These are phyloP conservation scores for Platerodrilus igneus DNA, from an alignment of 2,888 invertebrate species.

Conservation along the genomic window DNA sequence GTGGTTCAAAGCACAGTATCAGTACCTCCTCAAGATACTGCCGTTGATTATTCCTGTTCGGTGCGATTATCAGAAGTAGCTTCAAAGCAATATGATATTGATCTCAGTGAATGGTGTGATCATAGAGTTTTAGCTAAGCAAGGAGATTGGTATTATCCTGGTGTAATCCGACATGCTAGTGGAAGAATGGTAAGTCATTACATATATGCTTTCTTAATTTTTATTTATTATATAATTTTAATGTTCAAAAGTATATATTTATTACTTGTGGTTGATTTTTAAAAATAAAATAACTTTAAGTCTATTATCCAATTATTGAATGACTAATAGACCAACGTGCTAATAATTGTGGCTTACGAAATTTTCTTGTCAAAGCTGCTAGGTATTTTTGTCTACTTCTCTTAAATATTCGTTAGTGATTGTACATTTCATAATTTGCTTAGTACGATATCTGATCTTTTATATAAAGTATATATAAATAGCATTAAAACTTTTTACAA, in stretches of 20 bases:
- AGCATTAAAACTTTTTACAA: no score
- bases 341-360: no score
- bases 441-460: no score
- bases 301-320: no score
- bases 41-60: constrained; percentile 44
- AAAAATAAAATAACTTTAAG: no score
- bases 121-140: constrained; percentile 87
- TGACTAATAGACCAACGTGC: no score
- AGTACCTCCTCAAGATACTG: constrained; percentile 42
- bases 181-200: constrained; percentile 53
- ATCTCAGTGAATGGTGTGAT: constrained; percentile 90
- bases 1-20: constrained; percentile 45
- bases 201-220: neutral
- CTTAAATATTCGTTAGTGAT: no score
- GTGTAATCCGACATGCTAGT: constrained; percentile 74
- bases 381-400: no score
- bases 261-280: neutral
- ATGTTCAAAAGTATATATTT: neutral
- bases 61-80: constrained; percentile 37
- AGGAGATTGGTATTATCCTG: constrained; percentile 78
- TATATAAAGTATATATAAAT: no score
- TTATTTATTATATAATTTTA: neutral
- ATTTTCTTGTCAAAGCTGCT: no score
- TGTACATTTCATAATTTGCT: no score
- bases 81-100: constrained; percentile 53